A percentile compares a stretch with the other conserved stretches of the same genome.
Evolutionary conservation across 2,888 invertebrate species (phyloP).

Genomic region (Nysson spinosus): DNA sequence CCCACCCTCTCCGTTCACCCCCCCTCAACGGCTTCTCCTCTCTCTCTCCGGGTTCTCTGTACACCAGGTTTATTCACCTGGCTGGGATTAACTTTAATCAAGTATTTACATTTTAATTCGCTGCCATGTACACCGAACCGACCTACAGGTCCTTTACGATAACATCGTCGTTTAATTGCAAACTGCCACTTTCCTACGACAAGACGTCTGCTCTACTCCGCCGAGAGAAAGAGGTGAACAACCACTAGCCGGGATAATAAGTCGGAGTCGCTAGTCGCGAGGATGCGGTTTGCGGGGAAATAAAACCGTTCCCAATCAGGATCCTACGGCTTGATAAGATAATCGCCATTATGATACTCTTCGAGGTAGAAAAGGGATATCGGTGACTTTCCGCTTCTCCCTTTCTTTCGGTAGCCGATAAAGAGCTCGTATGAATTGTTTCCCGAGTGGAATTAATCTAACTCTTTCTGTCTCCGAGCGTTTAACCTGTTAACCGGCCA

Average conservation of each 20-base stretch:
- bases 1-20: constrained; percentile 16
- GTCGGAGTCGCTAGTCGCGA: constrained; percentile 28
- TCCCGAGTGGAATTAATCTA: too few relatives aligned
- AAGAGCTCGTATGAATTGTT: too few relatives aligned
- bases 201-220: constrained; percentile 46
- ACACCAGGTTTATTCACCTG: constrained; percentile 70
- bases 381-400: too few relatives aligned
- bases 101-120: constrained; percentile 77
- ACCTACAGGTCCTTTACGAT: constrained; percentile 63
- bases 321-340: too few relatives aligned
- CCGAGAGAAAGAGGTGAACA: background rate
- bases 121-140: constrained; percentile 58
- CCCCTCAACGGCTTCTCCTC: constrained; percentile 39
- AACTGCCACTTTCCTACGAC: constrained; percentile 67
- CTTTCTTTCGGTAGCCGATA: too few relatives aligned
- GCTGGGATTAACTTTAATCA: constrained; percentile 76
- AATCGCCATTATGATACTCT: too few relatives aligned
- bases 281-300: constrained; percentile 16
- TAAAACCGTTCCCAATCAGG: too few relatives aligned
- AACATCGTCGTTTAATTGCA: constrained; percentile 72
- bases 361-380: too few relatives aligned
- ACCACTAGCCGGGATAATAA: constrained; percentile 28
- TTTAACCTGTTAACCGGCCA: too few relatives aligned
- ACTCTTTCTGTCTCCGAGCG: too few relatives aligned
- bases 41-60: constrained; percentile 35